Evolutionary conservation across 2,888 invertebrate genomes (phyloP).

Genomic region (Tenodera sinensis): DNA sequence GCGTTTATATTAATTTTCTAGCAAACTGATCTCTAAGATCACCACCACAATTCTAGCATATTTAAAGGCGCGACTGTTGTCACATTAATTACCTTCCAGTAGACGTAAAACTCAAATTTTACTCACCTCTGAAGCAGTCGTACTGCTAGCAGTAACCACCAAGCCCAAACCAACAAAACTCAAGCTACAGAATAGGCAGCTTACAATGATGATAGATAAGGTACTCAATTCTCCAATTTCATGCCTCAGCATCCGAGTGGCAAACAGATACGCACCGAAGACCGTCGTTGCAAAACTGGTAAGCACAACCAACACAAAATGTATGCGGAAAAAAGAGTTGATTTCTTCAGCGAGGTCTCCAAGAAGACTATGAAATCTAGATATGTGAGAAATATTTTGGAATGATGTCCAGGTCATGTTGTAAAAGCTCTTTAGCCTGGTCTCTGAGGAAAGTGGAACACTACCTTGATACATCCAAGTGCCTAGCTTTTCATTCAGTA

Average conservation of each 20-base stretch:
- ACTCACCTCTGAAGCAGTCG: background rate
- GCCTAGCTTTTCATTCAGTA: background rate
- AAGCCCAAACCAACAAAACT: background rate
- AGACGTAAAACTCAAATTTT: too few relatives aligned
- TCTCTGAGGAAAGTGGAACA: background rate
- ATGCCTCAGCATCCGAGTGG: background rate
- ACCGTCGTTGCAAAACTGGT: background rate
- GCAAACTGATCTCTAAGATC: too few relatives aligned
- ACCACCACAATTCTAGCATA: too few relatives aligned
- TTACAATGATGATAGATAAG: background rate
- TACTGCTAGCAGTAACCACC: background rate
- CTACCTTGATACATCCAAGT: background rate
- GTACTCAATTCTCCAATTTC: background rate
- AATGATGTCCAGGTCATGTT: background rate
- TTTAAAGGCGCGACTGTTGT: too few relatives aligned
- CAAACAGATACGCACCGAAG: background rate
- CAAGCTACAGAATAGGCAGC: background rate
- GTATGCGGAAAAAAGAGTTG: background rate
- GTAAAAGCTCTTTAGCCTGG: background rate
- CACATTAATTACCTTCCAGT: too few relatives aligned
- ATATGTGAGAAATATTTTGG: background rate
- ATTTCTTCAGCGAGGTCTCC: background rate
- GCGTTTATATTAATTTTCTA: too few relatives aligned
- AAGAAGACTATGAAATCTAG: background rate
- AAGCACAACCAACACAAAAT: background rate